These are phyloP conservation scores for Thermophis baileyi DNA, from an alignment of 2,113 vertebrate species.

Conservation along the genomic window DNA sequence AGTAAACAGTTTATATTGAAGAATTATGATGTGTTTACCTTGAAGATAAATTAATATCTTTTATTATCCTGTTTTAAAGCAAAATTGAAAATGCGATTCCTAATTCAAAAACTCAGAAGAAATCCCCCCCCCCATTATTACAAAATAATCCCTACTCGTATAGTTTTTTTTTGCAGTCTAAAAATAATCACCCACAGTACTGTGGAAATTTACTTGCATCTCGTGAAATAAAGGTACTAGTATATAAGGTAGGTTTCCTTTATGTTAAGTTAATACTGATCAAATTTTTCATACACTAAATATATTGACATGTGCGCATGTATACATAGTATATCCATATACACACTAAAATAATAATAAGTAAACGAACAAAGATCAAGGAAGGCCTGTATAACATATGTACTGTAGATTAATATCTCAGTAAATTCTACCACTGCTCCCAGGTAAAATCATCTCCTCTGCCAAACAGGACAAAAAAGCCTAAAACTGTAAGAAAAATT, in stretches of 20 bases:
- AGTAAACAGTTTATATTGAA: neutral
- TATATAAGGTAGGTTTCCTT: neutral
- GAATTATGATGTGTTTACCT: neutral
- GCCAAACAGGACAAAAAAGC: constrained; percentile 93
- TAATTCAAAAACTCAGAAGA: neutral
- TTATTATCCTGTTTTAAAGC: neutral
- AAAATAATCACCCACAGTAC: neutral
- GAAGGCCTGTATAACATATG: neutral
- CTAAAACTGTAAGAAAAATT: constrained; percentile 92
- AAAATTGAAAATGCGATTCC: neutral
- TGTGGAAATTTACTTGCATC: neutral
- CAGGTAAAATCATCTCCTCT: constrained; percentile 93
- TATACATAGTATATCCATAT: constrained; percentile 15
- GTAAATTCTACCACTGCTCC: constrained; percentile 86
- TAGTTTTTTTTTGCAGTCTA: neutral
- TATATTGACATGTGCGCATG: constrained; percentile 5
- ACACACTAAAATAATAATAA: neutral
- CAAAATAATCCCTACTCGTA: neutral
- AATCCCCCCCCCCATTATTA: neutral
- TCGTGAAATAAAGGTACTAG: neutral
- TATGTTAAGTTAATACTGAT: constrained; percentile 40
- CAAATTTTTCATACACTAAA: neutral
- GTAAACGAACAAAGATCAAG: neutral
- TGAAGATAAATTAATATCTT: neutral
- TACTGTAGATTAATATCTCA: constrained; percentile 8